Evolutionary conservation across 2,797 vertebrate genomes (phyloP), one percentile per base, ranked within the genome.

Genomic region (Apogon hyalosoma): DNA sequence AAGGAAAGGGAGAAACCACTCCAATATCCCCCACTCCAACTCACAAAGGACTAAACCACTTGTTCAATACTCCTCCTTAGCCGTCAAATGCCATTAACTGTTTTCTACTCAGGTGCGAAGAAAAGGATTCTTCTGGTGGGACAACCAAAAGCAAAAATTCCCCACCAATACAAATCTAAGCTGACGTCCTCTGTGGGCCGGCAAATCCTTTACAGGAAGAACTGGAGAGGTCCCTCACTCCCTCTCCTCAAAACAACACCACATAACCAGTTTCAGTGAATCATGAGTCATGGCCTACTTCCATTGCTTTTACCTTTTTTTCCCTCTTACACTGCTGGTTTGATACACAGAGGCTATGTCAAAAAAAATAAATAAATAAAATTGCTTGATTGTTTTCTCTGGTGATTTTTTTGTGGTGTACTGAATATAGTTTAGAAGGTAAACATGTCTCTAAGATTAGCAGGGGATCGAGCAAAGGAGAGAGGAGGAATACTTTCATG

Each of bases 221-320:
- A 80, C 68, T 80, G 72, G 7, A 61, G 78, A 85, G 78, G 83
- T 85, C 82, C 77, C 85, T 77, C 72, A 57, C 63, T 87, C 81
- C 77, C 82, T 83, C 68, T 70, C 72, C 67, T 70, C 74, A 63
- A 83, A 87, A 84, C 86, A 87, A 80, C 84, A 84, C 73, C 71
- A 75, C 79, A 80, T 60, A 80, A 77, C 79, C 74, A 66, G 78
- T 78, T 66, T 79, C 57, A 73, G 69, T 80, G 87, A 91, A 69
- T 89, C 82, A 76, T 80, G 84, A 88, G 75, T 87, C 88, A 84
- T 87, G 88, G 87, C 88, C 88, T 90, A 90, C 87, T 91, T 91
- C 75, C 73, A 69, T 52, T 78, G 80, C 87, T 73, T 85, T 80
- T 80, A 62, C 78, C 31, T 54, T 71, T 68, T 75, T 61, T 52